phyloP scores from a whole-genome alignment of 2,113 vertebrate genomes.

The Brachirus orientalis region DNA sequence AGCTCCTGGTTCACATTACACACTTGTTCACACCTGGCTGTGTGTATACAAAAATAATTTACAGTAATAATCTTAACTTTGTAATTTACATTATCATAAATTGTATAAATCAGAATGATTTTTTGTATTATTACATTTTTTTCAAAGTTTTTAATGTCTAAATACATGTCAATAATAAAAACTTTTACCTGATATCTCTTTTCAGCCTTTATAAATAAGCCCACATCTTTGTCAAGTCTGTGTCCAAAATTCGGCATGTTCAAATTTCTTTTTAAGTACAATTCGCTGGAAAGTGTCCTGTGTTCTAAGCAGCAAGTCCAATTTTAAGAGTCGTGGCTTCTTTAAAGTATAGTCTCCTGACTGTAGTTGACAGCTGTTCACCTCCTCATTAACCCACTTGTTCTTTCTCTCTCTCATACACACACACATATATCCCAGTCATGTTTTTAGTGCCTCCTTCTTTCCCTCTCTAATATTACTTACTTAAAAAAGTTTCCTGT shows the following conservation, averaged over 20 bases:
- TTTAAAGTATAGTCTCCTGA: slow-evolving; percentile 28
- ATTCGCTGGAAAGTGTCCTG: slow-evolving; percentile 34
- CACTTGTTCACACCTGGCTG: background rate
- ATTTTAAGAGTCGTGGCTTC: slow-evolving; percentile 20
- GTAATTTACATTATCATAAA: too few relatives aligned
- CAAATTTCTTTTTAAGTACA: slow-evolving; percentile 17
- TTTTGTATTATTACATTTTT: too few relatives aligned
- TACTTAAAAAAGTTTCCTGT: slow-evolving; percentile 17
- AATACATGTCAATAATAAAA: too few relatives aligned
- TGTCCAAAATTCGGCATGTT: slow-evolving; percentile 18
- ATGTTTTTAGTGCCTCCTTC: slow-evolving; percentile 6
- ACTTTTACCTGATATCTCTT: too few relatives aligned
- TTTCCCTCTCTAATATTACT: slow-evolving; percentile 53
- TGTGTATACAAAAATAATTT: background rate
- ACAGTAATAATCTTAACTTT: background rate
- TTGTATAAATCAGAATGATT: too few relatives aligned
- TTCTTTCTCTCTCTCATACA: slow-evolving; percentile 4
- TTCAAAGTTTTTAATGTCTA: too few relatives aligned
- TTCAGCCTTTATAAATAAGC: background rate
- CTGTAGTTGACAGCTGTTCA: slow-evolving; percentile 63
- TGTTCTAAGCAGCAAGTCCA: slow-evolving; percentile 46
- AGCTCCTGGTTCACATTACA: slow-evolving; percentile 33
- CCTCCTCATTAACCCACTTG: slow-evolving; percentile 51
- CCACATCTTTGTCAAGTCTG: background rate
- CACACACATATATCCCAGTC: slow-evolving; percentile 3